Percentiles rank a stretch among this genome's conserved stretches.
Conservation (phyloP, 1,140 invertebrate species). For the Xylocopa sonorina region DNA sequence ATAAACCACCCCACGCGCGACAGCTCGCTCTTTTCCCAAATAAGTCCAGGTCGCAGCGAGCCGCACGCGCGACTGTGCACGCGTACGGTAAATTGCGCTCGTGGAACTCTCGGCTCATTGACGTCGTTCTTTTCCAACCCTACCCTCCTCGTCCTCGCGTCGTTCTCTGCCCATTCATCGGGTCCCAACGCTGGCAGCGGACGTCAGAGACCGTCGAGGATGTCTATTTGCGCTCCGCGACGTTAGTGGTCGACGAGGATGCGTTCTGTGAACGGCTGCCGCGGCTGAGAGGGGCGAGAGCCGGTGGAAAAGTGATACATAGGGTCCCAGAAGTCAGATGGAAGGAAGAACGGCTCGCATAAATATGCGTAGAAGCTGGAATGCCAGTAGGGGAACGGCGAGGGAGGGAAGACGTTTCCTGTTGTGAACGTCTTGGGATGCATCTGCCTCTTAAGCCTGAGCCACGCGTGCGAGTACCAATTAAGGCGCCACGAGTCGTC, state of each 20-base stretch:
- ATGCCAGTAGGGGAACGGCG: constrained; percentile 51
- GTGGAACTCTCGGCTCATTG: constrained; percentile 72
- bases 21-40: constrained; percentile 5
- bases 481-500: constrained; percentile 65
- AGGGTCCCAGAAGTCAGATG: constrained; percentile 35
- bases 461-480: constrained; percentile 68
- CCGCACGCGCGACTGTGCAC: constrained; percentile 25
- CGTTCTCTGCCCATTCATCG: constrained; percentile 75
- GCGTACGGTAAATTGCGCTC: constrained; percentile 72
- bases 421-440: constrained; percentile 80
- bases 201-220: constrained; percentile 42
- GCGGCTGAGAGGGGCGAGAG: constrained; percentile 10
- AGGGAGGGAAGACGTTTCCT: constrained; percentile 78
- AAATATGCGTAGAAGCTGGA: constrained; percentile 50
- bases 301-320: constrained; percentile 3
- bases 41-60: background rate
- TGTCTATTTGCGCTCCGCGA: constrained; percentile 73
- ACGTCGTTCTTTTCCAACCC: constrained; percentile 63
- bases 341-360: constrained; percentile 48
- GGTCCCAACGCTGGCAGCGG: background rate
- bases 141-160: constrained; percentile 20
- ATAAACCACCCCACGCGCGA: background rate
- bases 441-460: constrained; percentile 72
- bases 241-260: constrained; percentile 19
- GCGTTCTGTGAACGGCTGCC: constrained; percentile 25